These are phyloP conservation scores for Patella caerulea DNA, from an alignment of 2,888 invertebrate genomes.

Conservation along the genomic window DNA sequence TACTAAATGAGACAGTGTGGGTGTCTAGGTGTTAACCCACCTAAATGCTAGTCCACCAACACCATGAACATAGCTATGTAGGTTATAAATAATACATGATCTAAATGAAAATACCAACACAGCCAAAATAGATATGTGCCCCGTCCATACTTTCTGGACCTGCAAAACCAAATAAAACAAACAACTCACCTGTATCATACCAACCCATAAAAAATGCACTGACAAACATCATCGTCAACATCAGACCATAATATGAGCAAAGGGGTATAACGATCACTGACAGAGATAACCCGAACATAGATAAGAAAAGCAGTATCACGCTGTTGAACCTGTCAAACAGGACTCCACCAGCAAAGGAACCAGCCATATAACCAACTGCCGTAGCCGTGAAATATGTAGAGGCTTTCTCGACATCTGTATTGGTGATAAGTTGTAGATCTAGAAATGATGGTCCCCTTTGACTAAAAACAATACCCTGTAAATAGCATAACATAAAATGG, in stretches of 20 bases:
- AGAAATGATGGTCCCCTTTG: constrained; percentile 71
- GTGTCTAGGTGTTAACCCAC: too few relatives aligned
- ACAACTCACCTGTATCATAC: constrained; percentile 50
- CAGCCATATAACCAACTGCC: constrained; percentile 69
- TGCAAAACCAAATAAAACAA: too few relatives aligned
- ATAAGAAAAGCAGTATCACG: constrained; percentile 43
- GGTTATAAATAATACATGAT: too few relatives aligned
- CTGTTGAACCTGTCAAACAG: constrained; percentile 49
- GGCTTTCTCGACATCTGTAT: constrained; percentile 61
- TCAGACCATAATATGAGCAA: constrained; percentile 61
- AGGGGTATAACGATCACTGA: constrained; percentile 68
- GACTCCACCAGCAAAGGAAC: constrained; percentile 65
- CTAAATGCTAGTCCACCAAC: too few relatives aligned
- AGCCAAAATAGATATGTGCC: too few relatives aligned
- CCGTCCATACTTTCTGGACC: too few relatives aligned
- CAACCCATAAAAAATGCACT: constrained; percentile 68
- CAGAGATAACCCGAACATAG: constrained; percentile 64
- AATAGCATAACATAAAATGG: not conserved
- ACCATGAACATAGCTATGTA: too few relatives aligned
- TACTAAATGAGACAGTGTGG: too few relatives aligned
- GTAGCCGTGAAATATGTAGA: constrained; percentile 68
- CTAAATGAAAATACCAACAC: too few relatives aligned
- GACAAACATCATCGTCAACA: constrained; percentile 59
- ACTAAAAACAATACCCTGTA: constrained; percentile 70
- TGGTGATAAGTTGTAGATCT: constrained; percentile 65